These are phyloP conservation scores for Genyomyrus donnyi DNA, from an alignment of 2,113 vertebrate species.

Conservation along the genomic window DNA sequence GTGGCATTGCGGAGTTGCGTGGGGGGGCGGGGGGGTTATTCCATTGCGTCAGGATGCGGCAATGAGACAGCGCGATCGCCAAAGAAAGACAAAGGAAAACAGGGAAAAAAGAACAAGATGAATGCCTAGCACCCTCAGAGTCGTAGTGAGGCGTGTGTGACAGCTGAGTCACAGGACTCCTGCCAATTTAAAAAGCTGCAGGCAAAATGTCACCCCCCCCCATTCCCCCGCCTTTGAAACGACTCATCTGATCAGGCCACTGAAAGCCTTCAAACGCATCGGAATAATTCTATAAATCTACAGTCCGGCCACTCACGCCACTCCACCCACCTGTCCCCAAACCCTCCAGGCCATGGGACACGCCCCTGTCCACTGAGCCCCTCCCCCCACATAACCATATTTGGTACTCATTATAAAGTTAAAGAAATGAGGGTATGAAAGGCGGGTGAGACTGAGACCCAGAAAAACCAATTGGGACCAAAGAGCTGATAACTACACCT, in stretches of 20 bases:
- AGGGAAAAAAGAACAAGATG: background rate
- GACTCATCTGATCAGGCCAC: background rate
- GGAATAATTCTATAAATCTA: background rate
- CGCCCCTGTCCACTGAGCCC: background rate
- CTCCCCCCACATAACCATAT: background rate
- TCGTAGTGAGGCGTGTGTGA: background rate
- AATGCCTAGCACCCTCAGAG: background rate
- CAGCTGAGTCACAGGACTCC: slow-evolving; percentile 8
- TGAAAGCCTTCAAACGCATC: background rate
- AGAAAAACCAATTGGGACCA: background rate
- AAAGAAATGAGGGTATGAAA: background rate
- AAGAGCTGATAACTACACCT: background rate
- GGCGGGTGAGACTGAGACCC: background rate
- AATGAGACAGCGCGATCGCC: background rate
- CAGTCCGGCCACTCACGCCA: background rate
- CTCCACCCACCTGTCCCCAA: background rate
- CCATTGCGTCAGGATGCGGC: background rate
- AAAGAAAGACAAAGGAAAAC: background rate
- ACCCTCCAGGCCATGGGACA: background rate
- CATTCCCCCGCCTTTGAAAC: background rate
- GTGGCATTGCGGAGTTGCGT: background rate
- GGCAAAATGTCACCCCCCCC: slow-evolving; percentile 21
- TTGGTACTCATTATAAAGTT: background rate
- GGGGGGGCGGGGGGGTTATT: background rate
- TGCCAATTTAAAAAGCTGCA: slow-evolving; percentile 11